Percentiles rank a stretch among this genome's conserved stretches.
Evolutionary conservation across 2,113 vertebrate species (phyloP).

Genomic region (Hystrix cristata): DNA sequence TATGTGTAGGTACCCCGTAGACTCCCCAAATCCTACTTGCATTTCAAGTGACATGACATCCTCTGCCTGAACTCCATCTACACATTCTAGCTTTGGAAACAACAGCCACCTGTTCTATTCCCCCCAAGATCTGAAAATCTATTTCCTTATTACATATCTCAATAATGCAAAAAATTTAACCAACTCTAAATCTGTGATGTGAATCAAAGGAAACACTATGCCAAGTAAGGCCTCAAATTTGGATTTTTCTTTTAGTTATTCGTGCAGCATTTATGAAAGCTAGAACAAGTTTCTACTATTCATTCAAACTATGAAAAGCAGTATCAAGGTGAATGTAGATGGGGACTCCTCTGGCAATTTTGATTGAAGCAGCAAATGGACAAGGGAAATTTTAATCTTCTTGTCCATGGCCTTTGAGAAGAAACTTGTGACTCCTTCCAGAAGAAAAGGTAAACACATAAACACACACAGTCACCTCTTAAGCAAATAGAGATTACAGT

Average conservation of each 20-base stretch:
- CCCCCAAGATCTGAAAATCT: conserved; percentile 36
- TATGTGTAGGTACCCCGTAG: conserved; percentile 27
- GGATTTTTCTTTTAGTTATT: conserved; percentile 51
- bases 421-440: conserved; percentile 23
- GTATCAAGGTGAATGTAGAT: neutral
- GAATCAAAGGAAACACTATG: conserved; percentile 20
- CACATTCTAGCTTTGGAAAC: conserved; percentile 66
- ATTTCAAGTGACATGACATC: conserved; percentile 63
- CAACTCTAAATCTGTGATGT: conserved; percentile 51
- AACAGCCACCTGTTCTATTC: conserved; percentile 68
- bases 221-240: neutral
- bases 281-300: neutral
- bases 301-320: neutral
- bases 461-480: neutral
- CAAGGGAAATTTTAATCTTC: conserved; percentile 51
- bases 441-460: neutral
- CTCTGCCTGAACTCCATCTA: conserved; percentile 69
- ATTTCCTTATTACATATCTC: conserved; percentile 44
- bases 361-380: neutral
- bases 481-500: neutral
- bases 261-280: neutral
- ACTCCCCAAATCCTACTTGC: conserved; percentile 40
- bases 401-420: conserved; percentile 40
- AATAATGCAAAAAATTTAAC: conserved; percentile 51
- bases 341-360: neutral